Base-by-base conservation (phyloP, 1,140 invertebrate species). In the Drepana arcuata region DNA sequence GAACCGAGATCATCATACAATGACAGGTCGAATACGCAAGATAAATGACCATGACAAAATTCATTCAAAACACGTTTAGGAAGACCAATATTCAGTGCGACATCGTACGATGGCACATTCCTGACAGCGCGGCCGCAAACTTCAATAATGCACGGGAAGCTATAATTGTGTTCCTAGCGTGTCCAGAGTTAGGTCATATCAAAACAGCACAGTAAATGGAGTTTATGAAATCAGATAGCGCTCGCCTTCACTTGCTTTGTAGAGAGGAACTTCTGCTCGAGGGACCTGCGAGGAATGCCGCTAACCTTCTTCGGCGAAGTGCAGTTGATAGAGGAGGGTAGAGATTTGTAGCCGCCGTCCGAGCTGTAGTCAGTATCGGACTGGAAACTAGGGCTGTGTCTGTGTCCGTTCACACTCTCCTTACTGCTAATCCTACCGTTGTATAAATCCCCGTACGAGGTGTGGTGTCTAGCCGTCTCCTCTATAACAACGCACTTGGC, bases 321-420 rank as follows among this genome's bases (percentile, higher is more conserved):
- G 35, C 66, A 78, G 48, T 81, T 83, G 11, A 84, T 83, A 4
- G 72, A 78, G 0, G 81, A 83, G 2, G 83, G 83, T n/a, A 84
- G 50, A 0, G 83, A 84, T 33, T 84, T 84, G 58, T 84, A 84
- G 2, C 81, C 83, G 2, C 83, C 78, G 42, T 83, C 83, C 0
- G 81, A 84, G 36, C 79, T 82, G 36, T 84, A 83, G 40, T 84
- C 83, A 1, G 79, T 83, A 41, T 84, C 83, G 0, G 81, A 83
- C 36, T 73, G 83, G 2, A 74, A 38, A 24, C 71, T 72, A 0
- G 78, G 77, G 34, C 80, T 83, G 18, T 72, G 74, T 34, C 74
- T 60, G 41, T 71, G 68, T 0, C 69, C 72, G 24, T 79, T 75
- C 0, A 80, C 66, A 34, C 73, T 78, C 43, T 72, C 72, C 31